phyloP scores from a whole-genome alignment of 1,140 invertebrate genomes.

The Diprion similis region DNA sequence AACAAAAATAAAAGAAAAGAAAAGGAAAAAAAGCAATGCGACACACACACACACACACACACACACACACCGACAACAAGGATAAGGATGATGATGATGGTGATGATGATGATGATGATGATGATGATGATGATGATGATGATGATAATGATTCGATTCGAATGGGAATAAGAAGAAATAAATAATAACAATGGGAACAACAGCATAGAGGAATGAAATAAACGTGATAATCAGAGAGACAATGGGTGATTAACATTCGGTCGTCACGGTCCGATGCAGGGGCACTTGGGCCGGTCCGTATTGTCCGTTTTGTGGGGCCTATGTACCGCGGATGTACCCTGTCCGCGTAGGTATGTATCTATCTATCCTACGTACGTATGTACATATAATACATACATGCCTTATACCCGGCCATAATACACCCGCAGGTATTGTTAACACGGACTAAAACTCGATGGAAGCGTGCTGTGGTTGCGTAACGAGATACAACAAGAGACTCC shows the following conservation, averaged over 20 bases:
- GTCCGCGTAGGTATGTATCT: too few relatives aligned
- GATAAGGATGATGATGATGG: too few relatives aligned
- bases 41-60: background rate
- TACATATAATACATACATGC: too few relatives aligned
- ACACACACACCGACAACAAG: background rate
- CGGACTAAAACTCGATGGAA: background rate
- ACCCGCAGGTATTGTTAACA: conserved; percentile 1
- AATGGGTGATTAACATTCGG: conserved; percentile 7
- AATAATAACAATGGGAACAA: background rate
- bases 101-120: background rate
- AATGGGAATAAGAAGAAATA: background rate
- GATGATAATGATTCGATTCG: background rate
- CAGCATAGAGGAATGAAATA: background rate
- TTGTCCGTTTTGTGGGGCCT: background rate
- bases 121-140: background rate
- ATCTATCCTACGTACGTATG: too few relatives aligned
- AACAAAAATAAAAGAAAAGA: background rate
- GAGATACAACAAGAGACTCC: too few relatives aligned
- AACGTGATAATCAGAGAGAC: background rate
- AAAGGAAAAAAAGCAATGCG: background rate
- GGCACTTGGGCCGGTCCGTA: background rate
- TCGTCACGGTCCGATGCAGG: conserved; percentile 1
- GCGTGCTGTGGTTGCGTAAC: conserved; percentile 2
- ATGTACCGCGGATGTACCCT: background rate
- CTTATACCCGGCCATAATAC: background rate